Conservation (phyloP, 2,888 invertebrate species). For the Ornithoptera priamus region DNA sequence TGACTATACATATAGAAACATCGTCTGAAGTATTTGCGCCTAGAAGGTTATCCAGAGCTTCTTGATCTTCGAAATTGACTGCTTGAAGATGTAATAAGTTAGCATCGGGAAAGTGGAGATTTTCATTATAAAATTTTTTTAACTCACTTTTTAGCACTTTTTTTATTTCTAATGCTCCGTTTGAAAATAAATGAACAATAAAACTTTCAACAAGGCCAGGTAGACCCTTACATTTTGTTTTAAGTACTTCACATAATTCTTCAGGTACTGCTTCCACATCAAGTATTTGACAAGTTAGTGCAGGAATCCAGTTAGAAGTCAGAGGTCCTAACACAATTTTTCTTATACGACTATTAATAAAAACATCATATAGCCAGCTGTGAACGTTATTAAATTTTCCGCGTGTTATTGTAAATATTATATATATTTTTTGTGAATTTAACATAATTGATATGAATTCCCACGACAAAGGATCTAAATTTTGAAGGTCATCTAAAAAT, state of each 20-base stretch:
- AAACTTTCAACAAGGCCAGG: slow-evolving; percentile 78
- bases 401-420: slow-evolving; percentile 57
- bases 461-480: slow-evolving; percentile 70
- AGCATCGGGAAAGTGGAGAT: slow-evolving; percentile 62
- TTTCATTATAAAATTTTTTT: slow-evolving; percentile 44
- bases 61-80: slow-evolving; percentile 54
- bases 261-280: slow-evolving; percentile 78
- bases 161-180: slow-evolving; percentile 61
- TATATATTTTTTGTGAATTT: slow-evolving; percentile 55
- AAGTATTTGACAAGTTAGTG: slow-evolving; percentile 81
- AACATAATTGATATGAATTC: slow-evolving; percentile 64
- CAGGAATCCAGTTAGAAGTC: slow-evolving; percentile 57
- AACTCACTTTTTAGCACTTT: slow-evolving; percentile 52
- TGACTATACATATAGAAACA: slow-evolving; percentile 59
- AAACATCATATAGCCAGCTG: slow-evolving; percentile 66
- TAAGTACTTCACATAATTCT: slow-evolving; percentile 71
- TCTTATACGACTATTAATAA: slow-evolving; percentile 60
- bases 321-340: slow-evolving; percentile 69
- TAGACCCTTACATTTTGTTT: slow-evolving; percentile 67
- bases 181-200: slow-evolving; percentile 73
- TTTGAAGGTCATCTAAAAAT: slow-evolving; percentile 74
- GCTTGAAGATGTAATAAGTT: slow-evolving; percentile 58
- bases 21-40: slow-evolving; percentile 49
- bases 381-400: slow-evolving; percentile 63
- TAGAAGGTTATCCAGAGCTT: slow-evolving; percentile 50